Conservation (phyloP, 2,888 invertebrate genomes). For the Formica aserva region DNA sequence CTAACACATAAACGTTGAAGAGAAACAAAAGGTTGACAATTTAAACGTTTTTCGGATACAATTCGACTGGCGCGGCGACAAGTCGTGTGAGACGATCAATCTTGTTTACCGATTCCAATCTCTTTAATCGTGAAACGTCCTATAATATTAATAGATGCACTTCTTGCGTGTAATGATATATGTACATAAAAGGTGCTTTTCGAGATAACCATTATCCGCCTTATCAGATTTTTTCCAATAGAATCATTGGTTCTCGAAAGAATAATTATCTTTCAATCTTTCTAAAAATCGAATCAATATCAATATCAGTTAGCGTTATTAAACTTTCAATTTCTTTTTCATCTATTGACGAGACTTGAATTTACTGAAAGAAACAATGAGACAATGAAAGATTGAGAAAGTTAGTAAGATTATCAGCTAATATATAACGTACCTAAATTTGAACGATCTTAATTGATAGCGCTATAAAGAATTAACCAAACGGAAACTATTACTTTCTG, state of each 20-base stretch:
- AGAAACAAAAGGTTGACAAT: constrained; percentile 81
- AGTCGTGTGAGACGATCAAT: constrained; percentile 26
- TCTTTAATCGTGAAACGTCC: constrained; percentile 50
- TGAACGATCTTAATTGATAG: background rate
- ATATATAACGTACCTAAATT: background rate
- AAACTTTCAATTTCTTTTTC: background rate
- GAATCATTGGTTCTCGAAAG: background rate
- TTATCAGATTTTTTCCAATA: background rate
- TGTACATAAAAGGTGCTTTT: constrained; percentile 55
- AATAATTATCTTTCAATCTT: background rate
- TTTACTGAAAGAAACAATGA: background rate
- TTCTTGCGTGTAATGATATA: constrained; percentile 68
- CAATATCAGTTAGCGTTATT: constrained; percentile 8
- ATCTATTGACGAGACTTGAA: constrained; percentile 1
- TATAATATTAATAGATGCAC: constrained; percentile 58
- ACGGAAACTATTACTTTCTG: background rate
- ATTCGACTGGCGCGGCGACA: constrained; percentile 20
- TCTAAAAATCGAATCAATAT: background rate
- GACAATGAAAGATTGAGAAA: background rate
- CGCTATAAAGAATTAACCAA: background rate
- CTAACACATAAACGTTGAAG: constrained; percentile 80
- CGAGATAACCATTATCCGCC: background rate
- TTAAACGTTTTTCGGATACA: constrained; percentile 52
- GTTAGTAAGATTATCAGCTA: background rate
- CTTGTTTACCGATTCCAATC: constrained; percentile 56